Evolutionary conservation across 1,140 invertebrate genomes (phyloP).

Genomic region (Bombyx mandarina): DNA sequence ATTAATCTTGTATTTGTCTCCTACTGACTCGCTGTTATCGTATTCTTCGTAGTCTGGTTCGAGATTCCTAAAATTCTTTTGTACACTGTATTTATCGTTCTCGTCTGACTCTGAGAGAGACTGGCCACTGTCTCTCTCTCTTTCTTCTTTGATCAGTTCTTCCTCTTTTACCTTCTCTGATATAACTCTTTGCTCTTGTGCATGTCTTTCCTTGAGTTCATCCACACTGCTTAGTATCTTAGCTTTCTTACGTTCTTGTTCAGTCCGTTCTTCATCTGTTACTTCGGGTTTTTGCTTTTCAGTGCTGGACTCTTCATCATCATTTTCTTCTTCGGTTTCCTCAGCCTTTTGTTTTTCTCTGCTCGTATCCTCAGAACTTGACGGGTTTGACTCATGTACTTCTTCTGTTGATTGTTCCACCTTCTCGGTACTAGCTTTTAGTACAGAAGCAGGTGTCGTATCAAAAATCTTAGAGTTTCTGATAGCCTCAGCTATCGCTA

Average conservation of each 20-base stretch:
- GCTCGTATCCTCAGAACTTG: slow-evolving; percentile 6
- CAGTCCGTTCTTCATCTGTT: slow-evolving; percentile 29
- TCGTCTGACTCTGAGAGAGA: slow-evolving; percentile 8
- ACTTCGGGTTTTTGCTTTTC: slow-evolving; percentile 16
- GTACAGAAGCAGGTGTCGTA: not conserved
- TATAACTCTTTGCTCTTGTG: slow-evolving; percentile 45
- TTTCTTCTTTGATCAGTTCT: slow-evolving; percentile 45
- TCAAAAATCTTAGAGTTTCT: not conserved
- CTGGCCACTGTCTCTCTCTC: slow-evolving; percentile 32
- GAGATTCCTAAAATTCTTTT: slow-evolving; percentile 25
- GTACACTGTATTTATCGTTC: slow-evolving; percentile 33
- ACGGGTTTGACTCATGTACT: slow-evolving; percentile 3
- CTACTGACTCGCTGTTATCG: slow-evolving; percentile 27
- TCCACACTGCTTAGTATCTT: slow-evolving; percentile 49
- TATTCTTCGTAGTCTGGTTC: slow-evolving; percentile 40
- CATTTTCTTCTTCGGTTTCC: slow-evolving; percentile 14
- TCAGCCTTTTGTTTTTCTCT: slow-evolving; percentile 4
- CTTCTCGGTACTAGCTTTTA: slow-evolving; percentile 12
- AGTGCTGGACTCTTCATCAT: slow-evolving; percentile 17
- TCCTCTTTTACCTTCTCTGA: slow-evolving; percentile 54
- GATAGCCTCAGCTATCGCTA: slow-evolving; percentile 17
- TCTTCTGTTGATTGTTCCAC: slow-evolving; percentile 13
- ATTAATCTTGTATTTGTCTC: slow-evolving; percentile 37
- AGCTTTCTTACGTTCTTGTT: slow-evolving; percentile 52
- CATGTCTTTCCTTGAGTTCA: slow-evolving; percentile 53